Conservation (phyloP, 2,797 vertebrate genomes). For the Moxostoma hubbsi region DNA sequence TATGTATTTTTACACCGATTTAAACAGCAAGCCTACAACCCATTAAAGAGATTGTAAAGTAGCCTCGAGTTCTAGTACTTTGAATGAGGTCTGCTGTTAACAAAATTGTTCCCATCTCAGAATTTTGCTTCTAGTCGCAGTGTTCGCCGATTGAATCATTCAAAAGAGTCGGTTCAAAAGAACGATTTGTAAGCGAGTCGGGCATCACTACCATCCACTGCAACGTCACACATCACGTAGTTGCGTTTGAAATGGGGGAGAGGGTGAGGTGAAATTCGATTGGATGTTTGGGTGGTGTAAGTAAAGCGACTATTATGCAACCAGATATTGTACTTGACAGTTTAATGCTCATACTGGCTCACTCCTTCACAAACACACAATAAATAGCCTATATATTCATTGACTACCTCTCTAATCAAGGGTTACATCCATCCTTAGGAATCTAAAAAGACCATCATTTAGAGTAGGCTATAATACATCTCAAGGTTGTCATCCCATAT, state of each 20-base stretch:
- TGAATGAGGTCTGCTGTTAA: no score
- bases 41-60: no score
- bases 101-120: background rate
- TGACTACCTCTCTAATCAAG: background rate
- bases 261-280: conserved; percentile 72
- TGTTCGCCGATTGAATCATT: conserved; percentile 16
- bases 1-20: no score
- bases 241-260: conserved; percentile 75
- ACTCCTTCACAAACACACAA: conserved; percentile 5
- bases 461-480: conserved; percentile 21
- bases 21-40: no score
- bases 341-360: conserved; percentile 27
- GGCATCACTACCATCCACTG: conserved; percentile 69
- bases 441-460: conserved; percentile 29
- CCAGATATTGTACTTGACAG: conserved; percentile 39
- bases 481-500: conserved; percentile 8
- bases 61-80: no score
- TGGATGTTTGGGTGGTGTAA: conserved; percentile 58
- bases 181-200: conserved; percentile 41
- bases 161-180: conserved; percentile 1
- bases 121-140: background rate
- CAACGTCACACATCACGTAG: conserved; percentile 82
- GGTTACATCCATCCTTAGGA: background rate
- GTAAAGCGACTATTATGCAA: conserved; percentile 76
- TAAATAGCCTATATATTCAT: background rate